Evolutionary conservation across 64 coral and sea anemone genomes (phyloP).

Genomic region (Dendrophyllia cribrosa): DNA sequence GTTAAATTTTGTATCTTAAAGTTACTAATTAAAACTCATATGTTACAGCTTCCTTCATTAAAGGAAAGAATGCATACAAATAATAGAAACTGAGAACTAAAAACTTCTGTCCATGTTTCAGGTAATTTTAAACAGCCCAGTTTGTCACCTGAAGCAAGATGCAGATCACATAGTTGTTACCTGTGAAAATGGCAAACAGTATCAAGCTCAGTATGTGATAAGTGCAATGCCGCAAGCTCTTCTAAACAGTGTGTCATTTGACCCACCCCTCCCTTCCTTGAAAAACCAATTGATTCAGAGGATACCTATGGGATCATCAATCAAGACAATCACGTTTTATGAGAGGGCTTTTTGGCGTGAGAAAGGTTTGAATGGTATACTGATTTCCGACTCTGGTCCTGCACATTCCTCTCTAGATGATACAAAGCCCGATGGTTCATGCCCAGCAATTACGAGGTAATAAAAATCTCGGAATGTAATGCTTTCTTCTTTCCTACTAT

Average conservation of each 20-base stretch:
- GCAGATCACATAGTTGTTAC: slow-evolving; percentile 79
- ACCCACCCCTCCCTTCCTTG: slow-evolving; percentile 88
- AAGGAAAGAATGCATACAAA: too few species aligned
- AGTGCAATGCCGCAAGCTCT: slow-evolving; percentile 98
- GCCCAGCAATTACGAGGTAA: slow-evolving; percentile 97
- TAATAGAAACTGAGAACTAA: too few species aligned
- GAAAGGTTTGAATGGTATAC: slow-evolving; percentile 77
- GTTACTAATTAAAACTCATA: too few species aligned
- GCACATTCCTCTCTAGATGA: slow-evolving; percentile 86
- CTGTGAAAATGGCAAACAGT: slow-evolving; percentile 87
- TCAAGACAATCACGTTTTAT: slow-evolving; percentile 97
- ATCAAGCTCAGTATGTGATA: slow-evolving; percentile 82
- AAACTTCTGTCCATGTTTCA: slow-evolving; percentile 25
- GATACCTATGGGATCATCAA: slow-evolving; percentile 96
- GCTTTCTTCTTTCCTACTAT: too few species aligned
- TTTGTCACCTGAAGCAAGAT: slow-evolving; percentile 69
- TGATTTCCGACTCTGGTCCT: slow-evolving; percentile 91
- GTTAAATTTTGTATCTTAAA: too few species aligned
- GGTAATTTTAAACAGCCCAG: slow-evolving; percentile 91
- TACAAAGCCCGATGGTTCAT: slow-evolving; percentile 93
- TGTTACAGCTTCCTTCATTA: too few species aligned
- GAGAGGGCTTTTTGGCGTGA: slow-evolving; percentile 85
- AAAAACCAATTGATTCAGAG: slow-evolving; percentile 95
- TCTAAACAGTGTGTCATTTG: slow-evolving; percentile 86
- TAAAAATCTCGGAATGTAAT: neutral